Evolutionary conservation across 1,140 invertebrate species (phyloP).

Genomic region (Microplitis mediator): DNA sequence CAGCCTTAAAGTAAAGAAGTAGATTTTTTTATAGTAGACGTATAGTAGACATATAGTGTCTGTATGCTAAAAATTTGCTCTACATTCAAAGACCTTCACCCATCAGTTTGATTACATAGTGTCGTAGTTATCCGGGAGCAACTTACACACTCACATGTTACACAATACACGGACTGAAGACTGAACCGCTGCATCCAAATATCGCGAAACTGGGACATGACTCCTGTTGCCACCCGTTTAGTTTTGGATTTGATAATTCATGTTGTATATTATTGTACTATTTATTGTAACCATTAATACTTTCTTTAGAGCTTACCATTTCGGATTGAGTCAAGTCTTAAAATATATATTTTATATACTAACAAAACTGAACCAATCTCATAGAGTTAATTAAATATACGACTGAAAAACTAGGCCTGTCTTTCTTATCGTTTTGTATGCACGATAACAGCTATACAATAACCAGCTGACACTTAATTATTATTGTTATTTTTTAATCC

Average conservation of each 20-base stretch:
- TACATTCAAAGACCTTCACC: constrained; percentile 5
- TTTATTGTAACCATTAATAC: no score
- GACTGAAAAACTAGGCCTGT: not conserved
- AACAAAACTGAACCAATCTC: no score
- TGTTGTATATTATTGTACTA: no score
- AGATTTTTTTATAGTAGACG: not conserved
- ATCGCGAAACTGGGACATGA: not conserved
- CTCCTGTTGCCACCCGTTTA: not conserved
- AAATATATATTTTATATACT: no score
- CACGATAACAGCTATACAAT: not conserved
- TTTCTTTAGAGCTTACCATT: no score
- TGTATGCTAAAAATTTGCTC: not conserved
- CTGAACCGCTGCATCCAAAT: not conserved
- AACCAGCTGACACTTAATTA: not conserved
- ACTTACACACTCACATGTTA: not conserved
- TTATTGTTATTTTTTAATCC: not conserved
- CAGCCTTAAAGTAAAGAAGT: not conserved
- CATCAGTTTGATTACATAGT: not conserved
- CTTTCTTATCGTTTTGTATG: not conserved
- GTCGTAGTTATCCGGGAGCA: not conserved
- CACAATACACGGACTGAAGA: constrained; percentile 8
- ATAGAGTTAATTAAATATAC: not conserved
- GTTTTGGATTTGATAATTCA: not conserved
- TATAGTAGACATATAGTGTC: not conserved
- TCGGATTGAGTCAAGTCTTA: no score